phyloP scores from a whole-genome alignment of 2,797 vertebrate genomes.

The Siniperca scherzeri region DNA sequence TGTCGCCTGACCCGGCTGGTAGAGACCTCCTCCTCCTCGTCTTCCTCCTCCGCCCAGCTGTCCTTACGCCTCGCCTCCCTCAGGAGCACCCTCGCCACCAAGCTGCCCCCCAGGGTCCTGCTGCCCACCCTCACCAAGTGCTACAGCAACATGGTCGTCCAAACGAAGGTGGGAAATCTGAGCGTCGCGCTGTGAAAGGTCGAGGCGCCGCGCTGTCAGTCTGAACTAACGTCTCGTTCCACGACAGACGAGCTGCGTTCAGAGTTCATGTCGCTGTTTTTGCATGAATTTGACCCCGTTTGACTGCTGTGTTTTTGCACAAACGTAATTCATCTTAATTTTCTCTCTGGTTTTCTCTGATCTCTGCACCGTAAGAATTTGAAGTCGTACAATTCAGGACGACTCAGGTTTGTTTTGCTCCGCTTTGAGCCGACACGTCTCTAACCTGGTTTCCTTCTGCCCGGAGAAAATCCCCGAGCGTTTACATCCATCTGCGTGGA shows the following conservation, averaged over 20 bases:
- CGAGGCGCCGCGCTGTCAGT: too few relatives aligned
- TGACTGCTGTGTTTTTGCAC: background rate
- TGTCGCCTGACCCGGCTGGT: constrained; percentile 87
- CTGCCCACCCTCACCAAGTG: constrained; percentile 89
- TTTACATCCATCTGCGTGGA: too few relatives aligned
- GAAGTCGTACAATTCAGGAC: too few relatives aligned
- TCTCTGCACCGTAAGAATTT: too few relatives aligned
- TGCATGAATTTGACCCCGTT: background rate
- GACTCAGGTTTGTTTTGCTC: too few relatives aligned
- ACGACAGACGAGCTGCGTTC: too few relatives aligned
- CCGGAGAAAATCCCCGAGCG: too few relatives aligned
- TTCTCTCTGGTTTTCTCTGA: too few relatives aligned
- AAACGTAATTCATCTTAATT: background rate
- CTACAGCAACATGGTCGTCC: constrained; percentile 84
- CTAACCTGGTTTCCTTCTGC: too few relatives aligned
- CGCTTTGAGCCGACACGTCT: too few relatives aligned
- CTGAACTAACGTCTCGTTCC: too few relatives aligned
- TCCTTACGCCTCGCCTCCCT: constrained; percentile 84
- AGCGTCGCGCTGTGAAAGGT: too few relatives aligned
- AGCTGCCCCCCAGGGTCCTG: constrained; percentile 91
- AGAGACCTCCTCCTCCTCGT: constrained; percentile 74
- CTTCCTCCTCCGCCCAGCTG: constrained; percentile 86
- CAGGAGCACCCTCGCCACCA: constrained; percentile 88
- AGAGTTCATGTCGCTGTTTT: background rate
- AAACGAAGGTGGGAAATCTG: constrained; percentile 84